Evolutionary conservation across 2,797 vertebrate species (phyloP), one percentile per base, ranked within the genome.

Genomic region (Remorina albescens): DNA sequence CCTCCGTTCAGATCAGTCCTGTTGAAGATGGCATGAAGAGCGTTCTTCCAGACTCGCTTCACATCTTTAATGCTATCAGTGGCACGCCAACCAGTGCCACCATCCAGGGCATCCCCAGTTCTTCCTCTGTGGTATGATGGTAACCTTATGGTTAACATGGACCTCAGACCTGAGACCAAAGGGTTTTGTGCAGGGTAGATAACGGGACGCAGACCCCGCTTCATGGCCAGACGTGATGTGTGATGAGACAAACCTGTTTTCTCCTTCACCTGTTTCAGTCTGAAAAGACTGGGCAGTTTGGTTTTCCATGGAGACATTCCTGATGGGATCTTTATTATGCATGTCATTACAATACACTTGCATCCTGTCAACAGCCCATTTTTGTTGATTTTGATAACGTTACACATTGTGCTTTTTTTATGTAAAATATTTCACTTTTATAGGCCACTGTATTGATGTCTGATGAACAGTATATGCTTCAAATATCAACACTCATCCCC

Each of bases 41-140:
- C 19, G 91, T 95, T 68, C 94, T 97, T 75, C 96, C 97, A 1
- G 97, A 99, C 82, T 99, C 98, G 0, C 93, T 99, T 68, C 98
- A 98, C 89, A 98, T 99, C 92, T 99, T 99, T 86, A 99, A 98
- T 0, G 98, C 97, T 93, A 99, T 99, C 94, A 99, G 98, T 3
- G 97, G 97, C 79, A 99, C 98, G 3, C 97, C 97, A 25, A 96
- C 95, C 84, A 93, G 96, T 81, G 94, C 97, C 88, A 94, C 95
- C 65, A 95, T 99, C 89, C 97, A 97, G 39, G 98, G 98, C 85
- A 95, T 99, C 90, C 96, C 97, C 87, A 97, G 95, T 90, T 96
- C 97, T 23, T 97, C 97, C 81, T 99, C 98, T 1, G 94, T 98
- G 91, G 97, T 96, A 86, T 99, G 95, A 99, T 54, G 59, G 58